phyloP scores from a whole-genome alignment of 2,797 vertebrate genomes.

The Valencia hispanica region DNA sequence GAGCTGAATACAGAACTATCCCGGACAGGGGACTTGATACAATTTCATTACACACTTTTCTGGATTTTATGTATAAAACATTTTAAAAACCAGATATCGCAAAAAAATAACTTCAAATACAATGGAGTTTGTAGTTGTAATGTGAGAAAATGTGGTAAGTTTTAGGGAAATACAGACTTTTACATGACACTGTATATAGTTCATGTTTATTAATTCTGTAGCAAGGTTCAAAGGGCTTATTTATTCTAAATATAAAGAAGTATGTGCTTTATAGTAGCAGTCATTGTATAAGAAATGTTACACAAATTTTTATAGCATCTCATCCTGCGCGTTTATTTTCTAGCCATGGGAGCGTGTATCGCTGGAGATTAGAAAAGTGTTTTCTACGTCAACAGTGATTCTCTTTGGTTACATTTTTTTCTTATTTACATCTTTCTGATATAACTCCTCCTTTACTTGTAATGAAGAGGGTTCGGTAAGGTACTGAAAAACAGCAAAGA shows the following conservation, averaged over 20 bases:
- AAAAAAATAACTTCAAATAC: no score
- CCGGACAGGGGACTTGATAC: not conserved
- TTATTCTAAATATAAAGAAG: no score
- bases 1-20: not conserved
- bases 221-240: no score
- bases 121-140: no score
- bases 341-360: no score
- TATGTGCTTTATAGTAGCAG: no score
- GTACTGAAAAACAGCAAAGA: slow-evolving; percentile 34
- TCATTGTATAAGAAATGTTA: no score
- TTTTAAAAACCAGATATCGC: not conserved
- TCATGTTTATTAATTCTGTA: no score
- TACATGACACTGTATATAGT: not conserved
- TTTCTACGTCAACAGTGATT: not conserved
- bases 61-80: not conserved
- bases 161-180: not conserved
- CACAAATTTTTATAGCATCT: not conserved
- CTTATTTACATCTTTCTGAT: slow-evolving; percentile 37
- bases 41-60: not conserved
- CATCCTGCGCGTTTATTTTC: not conserved
- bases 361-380: no score
- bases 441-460: slow-evolving; percentile 67
- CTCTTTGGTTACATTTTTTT: slow-evolving; percentile 3
- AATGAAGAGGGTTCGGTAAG: slow-evolving; percentile 52
- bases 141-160: not conserved